Percentiles rank a stretch among this genome's conserved stretches.
phyloP scores from a whole-genome alignment of 2,888 invertebrate genomes.

The Pyrocoelia pectoralis region DNA sequence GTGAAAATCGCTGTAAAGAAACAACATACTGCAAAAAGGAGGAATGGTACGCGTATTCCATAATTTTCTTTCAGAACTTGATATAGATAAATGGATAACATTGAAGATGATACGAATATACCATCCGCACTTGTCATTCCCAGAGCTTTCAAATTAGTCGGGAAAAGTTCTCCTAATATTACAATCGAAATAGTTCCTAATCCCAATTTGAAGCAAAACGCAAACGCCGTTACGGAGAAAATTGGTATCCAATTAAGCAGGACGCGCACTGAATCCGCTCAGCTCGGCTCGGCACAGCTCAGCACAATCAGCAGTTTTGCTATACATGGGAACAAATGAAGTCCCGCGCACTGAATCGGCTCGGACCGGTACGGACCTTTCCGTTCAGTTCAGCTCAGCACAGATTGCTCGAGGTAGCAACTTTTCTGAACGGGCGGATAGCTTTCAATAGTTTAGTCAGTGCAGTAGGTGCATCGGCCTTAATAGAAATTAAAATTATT shows the following conservation, averaged over 20 bases:
- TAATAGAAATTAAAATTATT: too few species aligned
- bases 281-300: too few species aligned
- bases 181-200: slow-evolving; percentile 57
- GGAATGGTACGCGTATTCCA: slow-evolving; percentile 54
- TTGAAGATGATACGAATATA: slow-evolving; percentile 52
- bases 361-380: too few species aligned
- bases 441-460: too few species aligned
- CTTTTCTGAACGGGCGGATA: too few species aligned
- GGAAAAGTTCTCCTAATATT: slow-evolving; percentile 44
- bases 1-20: slow-evolving; percentile 52
- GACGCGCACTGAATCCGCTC: too few species aligned
- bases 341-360: too few species aligned
- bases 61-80: slow-evolving; percentile 45
- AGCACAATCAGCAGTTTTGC: too few species aligned
- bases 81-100: slow-evolving; percentile 52
- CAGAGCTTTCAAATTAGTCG: slow-evolving; percentile 57
- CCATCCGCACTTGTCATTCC: slow-evolving; percentile 57
- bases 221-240: slow-evolving; percentile 54
- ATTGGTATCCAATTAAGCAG: slow-evolving; percentile 57
- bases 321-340: too few species aligned
- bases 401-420: too few species aligned
- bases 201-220: slow-evolving; percentile 54
- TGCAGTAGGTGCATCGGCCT: too few species aligned
- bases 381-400: too few species aligned
- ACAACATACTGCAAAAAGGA: slow-evolving; percentile 51